These are phyloP conservation scores for Ceraclea dissimilis DNA, from an alignment of 2,888 invertebrate genomes.

Conservation along the genomic window DNA sequence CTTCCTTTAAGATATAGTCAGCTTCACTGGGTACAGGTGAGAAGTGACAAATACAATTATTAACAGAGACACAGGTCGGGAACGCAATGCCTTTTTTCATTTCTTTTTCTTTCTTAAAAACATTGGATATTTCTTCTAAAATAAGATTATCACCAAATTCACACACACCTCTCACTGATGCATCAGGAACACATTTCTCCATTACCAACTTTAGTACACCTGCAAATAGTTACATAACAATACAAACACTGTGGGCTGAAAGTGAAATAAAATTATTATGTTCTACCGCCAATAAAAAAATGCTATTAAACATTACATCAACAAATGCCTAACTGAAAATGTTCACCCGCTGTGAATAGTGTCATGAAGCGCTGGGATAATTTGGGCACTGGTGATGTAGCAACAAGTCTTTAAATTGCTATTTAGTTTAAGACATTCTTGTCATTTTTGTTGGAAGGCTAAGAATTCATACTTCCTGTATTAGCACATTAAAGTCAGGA, in stretches of 20 bases:
- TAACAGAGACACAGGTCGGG: conserved; percentile 96
- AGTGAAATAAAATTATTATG: not conserved
- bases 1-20: conserved; percentile 77
- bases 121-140: conserved; percentile 86
- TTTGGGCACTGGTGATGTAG: no score
- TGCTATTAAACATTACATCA: not conserved
- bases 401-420: no score
- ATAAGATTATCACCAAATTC: conserved; percentile 84
- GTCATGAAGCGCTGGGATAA: no score
- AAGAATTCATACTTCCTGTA: no score
- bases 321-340: not conserved
- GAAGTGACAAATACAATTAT: conserved; percentile 99
- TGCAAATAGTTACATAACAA: conserved; percentile 38
- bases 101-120: conserved; percentile 98
- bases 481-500: no score
- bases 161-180: conserved; percentile 86
- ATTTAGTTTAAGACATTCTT: no score
- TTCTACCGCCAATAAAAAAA: not conserved
- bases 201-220: conserved; percentile 84
- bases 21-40: conserved; percentile 93
- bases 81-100: conserved; percentile 98
- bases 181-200: conserved; percentile 78
- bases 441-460: no score
- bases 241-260: not conserved
- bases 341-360: no score